These are phyloP conservation scores for Erpobdella octoculata DNA, from an alignment of 2,888 invertebrate genomes.

Conservation along the genomic window DNA sequence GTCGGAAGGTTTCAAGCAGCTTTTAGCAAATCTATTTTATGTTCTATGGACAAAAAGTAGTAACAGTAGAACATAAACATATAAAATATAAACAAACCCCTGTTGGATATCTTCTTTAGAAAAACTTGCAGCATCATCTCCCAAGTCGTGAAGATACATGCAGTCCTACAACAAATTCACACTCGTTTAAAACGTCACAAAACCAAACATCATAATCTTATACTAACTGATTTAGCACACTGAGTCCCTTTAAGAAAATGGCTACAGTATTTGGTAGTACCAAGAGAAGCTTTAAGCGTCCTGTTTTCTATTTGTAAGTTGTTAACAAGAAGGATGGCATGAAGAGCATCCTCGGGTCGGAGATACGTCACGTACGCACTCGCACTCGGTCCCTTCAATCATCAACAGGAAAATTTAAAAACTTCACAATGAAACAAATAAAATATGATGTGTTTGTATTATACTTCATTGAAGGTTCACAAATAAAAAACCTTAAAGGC, in stretches of 20 bases:
- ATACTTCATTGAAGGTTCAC: not conserved
- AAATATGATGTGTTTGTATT: not conserved
- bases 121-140: constrained; percentile 82
- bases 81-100: constrained; percentile 56
- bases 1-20: too few relatives aligned
- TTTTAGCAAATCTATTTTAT: too few relatives aligned
- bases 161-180: constrained; percentile 64
- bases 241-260: constrained; percentile 96
- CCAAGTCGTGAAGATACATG: constrained; percentile 98
- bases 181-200: not conserved
- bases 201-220: not conserved
- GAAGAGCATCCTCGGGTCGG: constrained; percentile 78
- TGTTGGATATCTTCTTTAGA: constrained; percentile 98
- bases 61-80: too few relatives aligned
- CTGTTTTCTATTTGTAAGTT: constrained; percentile 91
- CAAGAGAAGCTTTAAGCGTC: constrained; percentile 90
- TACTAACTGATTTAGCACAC: constrained; percentile 69
- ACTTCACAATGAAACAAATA: not conserved
- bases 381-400: constrained; percentile 52
- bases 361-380: constrained; percentile 94
- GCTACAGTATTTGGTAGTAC: constrained; percentile 99
- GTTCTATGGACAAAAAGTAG: too few relatives aligned
- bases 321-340: constrained; percentile 93
- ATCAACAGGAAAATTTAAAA: not conserved
- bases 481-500: too few relatives aligned